Percentiles rank a stretch among this genome's conserved stretches.
Evolutionary conservation across 2,113 vertebrate species (phyloP).

Genomic region (Macaca fascicularis): T2T-MFA8v1.1 NC_088381.1:14615501-14616000

Average conservation of each 20-base stretch:
- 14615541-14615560: background rate
- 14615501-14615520: background rate
- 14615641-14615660: background rate
- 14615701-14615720: background rate
- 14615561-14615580: background rate
- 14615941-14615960: background rate
- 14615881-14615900: background rate
- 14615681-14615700: background rate
- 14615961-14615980: background rate
- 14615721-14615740: background rate
- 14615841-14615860: background rate
- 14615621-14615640: background rate
- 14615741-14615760: background rate
- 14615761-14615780: background rate
- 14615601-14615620: background rate
- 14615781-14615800: background rate
- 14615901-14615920: background rate
- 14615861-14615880: background rate
- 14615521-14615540: background rate
- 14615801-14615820: background rate
- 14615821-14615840: background rate
- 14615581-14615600: background rate
- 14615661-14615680: background rate
- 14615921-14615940: background rate
- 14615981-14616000: background rate